phyloP scores from a whole-genome alignment of 2,113 vertebrate species.

The Sceloporus undulatus region DNA sequence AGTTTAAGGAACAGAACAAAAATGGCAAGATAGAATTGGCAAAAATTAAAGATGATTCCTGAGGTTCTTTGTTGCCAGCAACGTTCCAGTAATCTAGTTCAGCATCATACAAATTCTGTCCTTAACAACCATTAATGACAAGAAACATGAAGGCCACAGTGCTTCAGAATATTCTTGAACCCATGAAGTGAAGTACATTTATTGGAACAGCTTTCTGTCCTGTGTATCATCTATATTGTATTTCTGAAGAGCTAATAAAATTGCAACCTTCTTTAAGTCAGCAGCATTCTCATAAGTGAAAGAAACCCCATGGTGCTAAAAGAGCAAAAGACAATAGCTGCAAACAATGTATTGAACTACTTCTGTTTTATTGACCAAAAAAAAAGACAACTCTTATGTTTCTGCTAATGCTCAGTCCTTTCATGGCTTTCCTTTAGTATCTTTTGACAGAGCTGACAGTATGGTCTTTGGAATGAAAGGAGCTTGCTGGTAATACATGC shows the following conservation, averaged over 20 bases:
- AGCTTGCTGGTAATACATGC: neutral
- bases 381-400: neutral
- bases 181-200: neutral
- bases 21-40: neutral
- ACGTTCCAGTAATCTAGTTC: neutral
- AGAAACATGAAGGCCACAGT: neutral
- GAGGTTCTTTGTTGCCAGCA: neutral
- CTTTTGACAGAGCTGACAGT: neutral
- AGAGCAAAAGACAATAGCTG: neutral
- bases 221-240: neutral
- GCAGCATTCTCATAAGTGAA: conserved; percentile 1
- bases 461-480: neutral
- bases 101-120: neutral
- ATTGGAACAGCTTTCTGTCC: neutral
- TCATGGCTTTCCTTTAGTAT: neutral
- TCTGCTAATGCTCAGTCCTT: neutral
- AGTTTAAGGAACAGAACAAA: neutral
- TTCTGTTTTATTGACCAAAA: neutral
- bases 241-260: neutral
- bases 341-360: neutral
- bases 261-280: neutral
- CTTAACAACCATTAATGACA: neutral
- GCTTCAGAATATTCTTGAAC: neutral
- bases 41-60: neutral
- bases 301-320: neutral